Evolutionary conservation across 2,113 vertebrate genomes (phyloP), one percentile per base, ranked within the genome.

Genomic region (Deroptyus accipitrinus): DNA sequence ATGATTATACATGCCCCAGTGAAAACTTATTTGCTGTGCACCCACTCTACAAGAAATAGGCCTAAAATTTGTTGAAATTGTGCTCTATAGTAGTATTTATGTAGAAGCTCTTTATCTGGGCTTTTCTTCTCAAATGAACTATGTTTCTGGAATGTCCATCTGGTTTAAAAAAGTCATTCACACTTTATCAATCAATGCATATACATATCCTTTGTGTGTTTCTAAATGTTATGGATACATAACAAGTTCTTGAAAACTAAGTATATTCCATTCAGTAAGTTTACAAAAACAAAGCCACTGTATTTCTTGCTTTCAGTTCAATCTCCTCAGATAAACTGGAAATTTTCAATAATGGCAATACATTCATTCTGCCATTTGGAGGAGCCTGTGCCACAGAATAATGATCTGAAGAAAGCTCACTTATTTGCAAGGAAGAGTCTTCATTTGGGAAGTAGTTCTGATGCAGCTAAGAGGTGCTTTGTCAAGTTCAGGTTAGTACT

Each of bases 361-460:
- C 90, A 76, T 97, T 95, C 94, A 91, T 94, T 84, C 92, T 96
- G 90, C 97, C 96, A 89, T 98, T 97, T 97, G 97, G 97, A 98
- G 97, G 96, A 97, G 97, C 94, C 94, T 97, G 81, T 86, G 95
- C 92, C 96, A 89, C 97, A 96, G 95, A 95, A 39, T 95, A 96
- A 92, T 84, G 79, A 94, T 92, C 57, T 84, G 77, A 84, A 93
- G 84, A 83, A 96, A 93, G 61, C 79, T 92, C 61, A 59, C 68
- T 68, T 77, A n/a, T 13, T 95, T 95, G 52, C 63, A 94, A 88
- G 89, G 80, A 87, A 77, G 75, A 90, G 51, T 63, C 92, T 93
- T 96, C 96, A 94, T 84, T 94, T 97, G 93, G 76, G 90, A 88
- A 66, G 10, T 49, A 76, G 88, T 69, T 88, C 37, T 4, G 16